Base-by-base conservation (phyloP, 2,797 vertebrate genomes). In the Brotula barbata region DNA sequence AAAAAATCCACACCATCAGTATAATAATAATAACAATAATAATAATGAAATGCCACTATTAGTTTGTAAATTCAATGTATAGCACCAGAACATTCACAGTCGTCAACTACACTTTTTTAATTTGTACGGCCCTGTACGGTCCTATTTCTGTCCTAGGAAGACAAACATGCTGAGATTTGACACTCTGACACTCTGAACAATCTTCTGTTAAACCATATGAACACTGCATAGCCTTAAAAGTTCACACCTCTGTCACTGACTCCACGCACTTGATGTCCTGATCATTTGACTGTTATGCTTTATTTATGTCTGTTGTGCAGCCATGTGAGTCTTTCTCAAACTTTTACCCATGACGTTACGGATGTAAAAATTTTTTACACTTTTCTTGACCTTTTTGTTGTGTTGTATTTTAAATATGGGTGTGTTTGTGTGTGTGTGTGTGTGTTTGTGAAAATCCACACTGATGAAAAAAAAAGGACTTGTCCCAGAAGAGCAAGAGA, bases 291-390 rank as follows among this genome's bases (percentile, higher is more conserved):
- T 14, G 45, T 51, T 15, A 40, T 17, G n/a, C 7, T 43, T 42
- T 14, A 25, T 52, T 33, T 52, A 15, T 36, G 23, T 22, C 9
- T 14, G 58, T 53, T 1, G 1, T 67, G 3, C 39, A 39, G 14
- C 16, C 3, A 36, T n/a, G n/a, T n/a, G 15, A 40, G 6, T 15
- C n/a, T 41, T n/a, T 15, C 6, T 10, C 23, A 44, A 46, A 42
- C n/a, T 11, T 64, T 64, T 63, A 43, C 57, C 49, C 56, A 62
- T 45, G 45, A 33, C 15, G n/a, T 44, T 22, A 23, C 23, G 17
- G 8, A 19, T 6, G n/a, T 1, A 40, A 15, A 44, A 33, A 14
- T 12, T 1, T n/a, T n/a, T n/a, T n/a, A n/a, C n/a, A n/a, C n/a
- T n/a, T n/a, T n/a, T n/a, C n/a, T n/a, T n/a, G n/a, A n/a, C n/a